A percentile compares a stretch with the other conserved stretches of the same genome.
These are phyloP conservation scores for Synanthedon vespiformis DNA, from an alignment of 2,888 invertebrate species.

Conservation along the genomic window DNA sequence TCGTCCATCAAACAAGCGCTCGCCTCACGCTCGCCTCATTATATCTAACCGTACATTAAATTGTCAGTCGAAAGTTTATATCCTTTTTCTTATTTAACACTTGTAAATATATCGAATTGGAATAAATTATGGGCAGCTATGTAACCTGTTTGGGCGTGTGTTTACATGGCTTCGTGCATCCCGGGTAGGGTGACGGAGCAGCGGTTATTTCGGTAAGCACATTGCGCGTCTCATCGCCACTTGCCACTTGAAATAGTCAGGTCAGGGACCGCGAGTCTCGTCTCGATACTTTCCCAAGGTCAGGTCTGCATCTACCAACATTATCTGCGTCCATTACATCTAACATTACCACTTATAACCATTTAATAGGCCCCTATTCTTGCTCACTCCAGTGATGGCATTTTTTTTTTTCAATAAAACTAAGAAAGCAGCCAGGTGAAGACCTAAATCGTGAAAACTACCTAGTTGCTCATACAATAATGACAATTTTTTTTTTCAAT, in stretches of 20 bases:
- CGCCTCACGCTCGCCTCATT: conserved; percentile 41
- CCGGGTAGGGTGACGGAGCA: conserved; percentile 27
- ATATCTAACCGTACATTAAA: conserved; percentile 53
- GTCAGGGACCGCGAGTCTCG: conserved; percentile 67
- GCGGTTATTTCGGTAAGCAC: conserved; percentile 70
- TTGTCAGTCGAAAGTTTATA: conserved; percentile 55
- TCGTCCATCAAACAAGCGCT: conserved; percentile 53
- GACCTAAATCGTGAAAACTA: too few relatives aligned
- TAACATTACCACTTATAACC: conserved; percentile 7
- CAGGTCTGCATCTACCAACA: conserved; percentile 44
- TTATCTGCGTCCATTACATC: conserved; percentile 20
- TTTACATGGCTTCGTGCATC: conserved; percentile 42
- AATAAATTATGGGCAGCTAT: background rate
- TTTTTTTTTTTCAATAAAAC: too few relatives aligned
- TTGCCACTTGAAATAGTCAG: conserved; percentile 71
- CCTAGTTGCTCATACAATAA: too few relatives aligned
- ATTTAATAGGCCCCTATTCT: too few relatives aligned
- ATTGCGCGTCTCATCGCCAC: conserved; percentile 58
- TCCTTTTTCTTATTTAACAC: conserved; percentile 6
- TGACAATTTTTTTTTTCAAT: too few relatives aligned
- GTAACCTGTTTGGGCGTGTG: conserved; percentile 30
- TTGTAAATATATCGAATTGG: background rate
- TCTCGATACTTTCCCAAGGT: conserved; percentile 69
- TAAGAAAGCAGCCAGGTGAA: too few relatives aligned
- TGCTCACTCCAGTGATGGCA: too few relatives aligned